These are phyloP conservation scores for Hipparchia sbordonii DNA, from an alignment of 2,888 invertebrate genomes.

Conservation along the genomic window DNA sequence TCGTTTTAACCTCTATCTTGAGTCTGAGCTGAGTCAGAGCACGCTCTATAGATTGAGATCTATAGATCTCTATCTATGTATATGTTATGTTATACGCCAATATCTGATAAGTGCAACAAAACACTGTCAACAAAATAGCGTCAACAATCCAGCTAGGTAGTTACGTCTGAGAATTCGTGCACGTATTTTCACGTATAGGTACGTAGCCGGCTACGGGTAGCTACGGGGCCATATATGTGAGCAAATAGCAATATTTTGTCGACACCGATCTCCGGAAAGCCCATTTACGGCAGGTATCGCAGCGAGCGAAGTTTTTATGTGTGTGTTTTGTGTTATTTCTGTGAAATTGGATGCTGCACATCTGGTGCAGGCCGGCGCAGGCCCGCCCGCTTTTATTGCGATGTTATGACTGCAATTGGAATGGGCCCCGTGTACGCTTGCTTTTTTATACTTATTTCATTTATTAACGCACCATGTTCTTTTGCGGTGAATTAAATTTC, in stretches of 20 bases:
- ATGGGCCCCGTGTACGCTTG: slow-evolving; percentile 44
- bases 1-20: no score
- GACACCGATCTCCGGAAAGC: slow-evolving; percentile 62
- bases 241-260: slow-evolving; percentile 56
- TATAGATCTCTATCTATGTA: no score
- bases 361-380: slow-evolving; percentile 59
- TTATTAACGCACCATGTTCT: slow-evolving; percentile 57
- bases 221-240: slow-evolving; percentile 16
- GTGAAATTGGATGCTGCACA: slow-evolving; percentile 69
- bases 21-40: no score
- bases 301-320: slow-evolving; percentile 63
- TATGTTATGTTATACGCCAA: no score
- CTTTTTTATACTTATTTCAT: slow-evolving; percentile 64
- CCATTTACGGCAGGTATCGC: slow-evolving; percentile 72
- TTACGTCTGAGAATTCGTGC: neutral
- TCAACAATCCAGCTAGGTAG: neutral
- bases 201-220: neutral
- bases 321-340: slow-evolving; percentile 62
- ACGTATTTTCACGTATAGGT: neutral
- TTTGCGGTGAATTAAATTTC: slow-evolving; percentile 60
- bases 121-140: no score
- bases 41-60: no score
- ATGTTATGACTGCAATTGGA: slow-evolving; percentile 73
- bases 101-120: no score
- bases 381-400: slow-evolving; percentile 63